Conservation (phyloP, 2,888 invertebrate species). For the Anarsia innoxiella region DNA sequence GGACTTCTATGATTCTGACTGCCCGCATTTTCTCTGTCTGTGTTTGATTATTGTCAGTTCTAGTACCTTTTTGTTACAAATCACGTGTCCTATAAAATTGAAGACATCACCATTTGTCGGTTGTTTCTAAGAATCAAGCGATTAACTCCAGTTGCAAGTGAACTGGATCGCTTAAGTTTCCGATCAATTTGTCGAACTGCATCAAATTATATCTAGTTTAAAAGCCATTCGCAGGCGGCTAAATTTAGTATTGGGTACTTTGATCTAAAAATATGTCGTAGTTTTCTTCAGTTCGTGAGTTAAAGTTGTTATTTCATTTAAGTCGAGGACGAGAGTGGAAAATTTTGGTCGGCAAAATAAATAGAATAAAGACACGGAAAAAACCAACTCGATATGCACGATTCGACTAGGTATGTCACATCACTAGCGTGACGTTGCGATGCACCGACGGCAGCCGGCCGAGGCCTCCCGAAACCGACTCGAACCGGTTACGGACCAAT, state of each 20-base stretch:
- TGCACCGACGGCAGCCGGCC: slow-evolving; percentile 63
- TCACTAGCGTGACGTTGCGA: slow-evolving; percentile 45
- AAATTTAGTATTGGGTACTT: background rate
- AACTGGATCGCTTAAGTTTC: background rate
- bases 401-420: slow-evolving; percentile 29
- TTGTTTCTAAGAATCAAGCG: background rate
- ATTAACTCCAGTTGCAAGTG: background rate
- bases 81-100: too few relatives aligned
- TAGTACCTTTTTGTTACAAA: too few relatives aligned
- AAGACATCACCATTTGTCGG: too few relatives aligned
- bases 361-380: slow-evolving; percentile 1
- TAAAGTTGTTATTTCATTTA: too few relatives aligned
- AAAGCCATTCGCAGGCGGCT: too few relatives aligned
- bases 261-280: background rate
- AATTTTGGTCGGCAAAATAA: background rate
- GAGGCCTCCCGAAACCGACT: slow-evolving; percentile 60
- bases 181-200: background rate
- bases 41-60: too few relatives aligned
- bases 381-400: slow-evolving; percentile 9
- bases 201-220: background rate
- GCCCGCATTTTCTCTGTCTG: too few relatives aligned
- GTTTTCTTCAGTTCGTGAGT: too few relatives aligned
- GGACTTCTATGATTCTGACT: too few relatives aligned
- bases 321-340: background rate
- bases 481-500: slow-evolving; percentile 64